These are phyloP conservation scores for Perithous albicinctus DNA, from an alignment of 2,888 invertebrate species.

Conservation along the genomic window DNA sequence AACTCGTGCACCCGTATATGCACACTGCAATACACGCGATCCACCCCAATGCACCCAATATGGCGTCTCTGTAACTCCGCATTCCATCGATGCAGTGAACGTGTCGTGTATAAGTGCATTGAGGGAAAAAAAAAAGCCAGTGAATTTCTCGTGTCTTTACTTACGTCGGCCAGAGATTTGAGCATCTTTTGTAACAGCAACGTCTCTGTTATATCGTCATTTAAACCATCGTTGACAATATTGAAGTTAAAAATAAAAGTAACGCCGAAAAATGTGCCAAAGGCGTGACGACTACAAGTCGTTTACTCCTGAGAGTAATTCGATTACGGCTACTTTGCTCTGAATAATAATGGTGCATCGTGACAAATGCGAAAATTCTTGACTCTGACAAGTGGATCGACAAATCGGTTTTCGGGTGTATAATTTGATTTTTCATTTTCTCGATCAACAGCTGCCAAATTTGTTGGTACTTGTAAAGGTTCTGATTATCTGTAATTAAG, in stretches of 20 bases:
- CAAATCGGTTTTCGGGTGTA: neutral
- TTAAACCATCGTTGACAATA: too few relatives aligned
- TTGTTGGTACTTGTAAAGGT: too few relatives aligned
- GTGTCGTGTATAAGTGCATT: slow-evolving; percentile 38
- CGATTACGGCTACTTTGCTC: neutral
- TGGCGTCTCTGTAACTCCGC: slow-evolving; percentile 48
- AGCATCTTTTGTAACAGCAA: neutral
- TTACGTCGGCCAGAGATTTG: neutral
- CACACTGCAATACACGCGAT: slow-evolving; percentile 39
- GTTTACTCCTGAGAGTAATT: neutral
- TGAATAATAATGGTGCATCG: slow-evolving; percentile 8
- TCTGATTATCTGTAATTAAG: too few relatives aligned
- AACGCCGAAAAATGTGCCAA: neutral
- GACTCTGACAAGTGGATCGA: neutral
- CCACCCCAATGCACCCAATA: slow-evolving; percentile 51
- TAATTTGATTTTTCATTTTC: neutral
- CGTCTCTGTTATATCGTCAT: neutral
- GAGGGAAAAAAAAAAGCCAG: slow-evolving; percentile 4
- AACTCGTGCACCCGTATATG: slow-evolving; percentile 30
- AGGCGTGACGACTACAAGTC: slow-evolving; percentile 12
- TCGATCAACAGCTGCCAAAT: slow-evolving; percentile 28
- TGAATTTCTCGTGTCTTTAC: slow-evolving; percentile 8
- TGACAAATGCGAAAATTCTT: slow-evolving; percentile 19
- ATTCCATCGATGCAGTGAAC: slow-evolving; percentile 54
- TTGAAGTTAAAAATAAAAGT: neutral